These are phyloP conservation scores for Montipora capitata DNA, from an alignment of 92 coral and sea anemone species.

Conservation along the genomic window DNA sequence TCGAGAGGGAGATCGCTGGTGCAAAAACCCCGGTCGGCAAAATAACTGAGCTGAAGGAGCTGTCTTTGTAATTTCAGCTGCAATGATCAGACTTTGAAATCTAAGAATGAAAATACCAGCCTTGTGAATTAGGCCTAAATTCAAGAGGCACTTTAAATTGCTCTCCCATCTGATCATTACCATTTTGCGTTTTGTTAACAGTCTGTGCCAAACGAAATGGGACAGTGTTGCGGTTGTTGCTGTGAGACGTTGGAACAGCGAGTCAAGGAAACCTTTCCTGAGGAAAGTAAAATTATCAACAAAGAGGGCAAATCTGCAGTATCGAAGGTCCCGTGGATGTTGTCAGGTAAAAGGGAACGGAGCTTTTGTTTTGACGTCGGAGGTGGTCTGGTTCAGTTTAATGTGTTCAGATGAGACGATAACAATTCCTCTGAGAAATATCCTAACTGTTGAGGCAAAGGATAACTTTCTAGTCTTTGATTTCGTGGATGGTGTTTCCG, in stretches of 20 bases:
- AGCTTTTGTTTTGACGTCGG: constrained; percentile 18
- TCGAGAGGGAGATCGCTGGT: no score
- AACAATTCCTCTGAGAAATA: constrained; percentile 2
- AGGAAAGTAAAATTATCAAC: not conserved
- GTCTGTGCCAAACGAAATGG: not conserved
- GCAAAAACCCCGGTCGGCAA: no score
- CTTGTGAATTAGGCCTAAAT: no score
- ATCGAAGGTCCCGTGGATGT: constrained; percentile 8
- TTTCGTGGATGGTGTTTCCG: not conserved
- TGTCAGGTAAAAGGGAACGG: constrained; percentile 21
- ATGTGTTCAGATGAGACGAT: not conserved
- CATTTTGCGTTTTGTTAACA: no score
- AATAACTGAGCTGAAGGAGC: no score
- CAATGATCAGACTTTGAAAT: no score
- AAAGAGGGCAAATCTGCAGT: constrained; percentile 9
- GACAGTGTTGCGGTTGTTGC: constrained; percentile 7
- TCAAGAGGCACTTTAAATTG: no score
- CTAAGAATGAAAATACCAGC: no score
- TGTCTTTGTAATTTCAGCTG: no score
- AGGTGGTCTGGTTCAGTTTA: constrained; percentile 26
- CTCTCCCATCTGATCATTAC: no score
- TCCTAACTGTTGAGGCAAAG: not conserved
- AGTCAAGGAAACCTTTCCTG: constrained; percentile 1
- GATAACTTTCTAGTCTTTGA: not conserved
- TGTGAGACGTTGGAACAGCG: constrained; percentile 5